These are phyloP conservation scores for Aurelia aurita DNA, from an alignment of 30 jellyfish, hydroid and myxozoan species.

Conservation along the genomic window DNA sequence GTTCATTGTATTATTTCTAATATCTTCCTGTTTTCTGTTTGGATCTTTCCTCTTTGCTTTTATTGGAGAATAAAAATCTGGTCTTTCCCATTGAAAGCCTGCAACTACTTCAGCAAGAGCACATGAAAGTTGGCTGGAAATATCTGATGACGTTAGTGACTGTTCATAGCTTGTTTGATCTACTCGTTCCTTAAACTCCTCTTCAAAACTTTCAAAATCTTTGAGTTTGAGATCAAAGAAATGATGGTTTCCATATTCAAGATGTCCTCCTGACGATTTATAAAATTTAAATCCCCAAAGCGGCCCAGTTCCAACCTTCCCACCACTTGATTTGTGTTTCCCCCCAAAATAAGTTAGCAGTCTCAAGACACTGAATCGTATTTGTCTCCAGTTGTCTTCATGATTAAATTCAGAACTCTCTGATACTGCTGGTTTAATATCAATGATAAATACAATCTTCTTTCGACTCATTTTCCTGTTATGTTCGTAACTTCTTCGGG, in stretches of 20 bases:
- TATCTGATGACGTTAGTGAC: background rate
- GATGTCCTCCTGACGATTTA: constrained; percentile 67
- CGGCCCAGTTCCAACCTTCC: constrained; percentile 39
- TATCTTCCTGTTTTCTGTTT: background rate
- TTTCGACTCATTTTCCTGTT: background rate
- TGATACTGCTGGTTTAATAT: constrained; percentile 21
- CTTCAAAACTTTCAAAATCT: constrained; percentile 76
- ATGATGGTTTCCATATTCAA: constrained; percentile 67
- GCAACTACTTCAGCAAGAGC: constrained; percentile 82
- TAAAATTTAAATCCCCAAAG: constrained; percentile 94
- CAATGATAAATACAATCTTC: constrained; percentile 81
- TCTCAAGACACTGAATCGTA: constrained; percentile 63
- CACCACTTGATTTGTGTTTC: constrained; percentile 28
- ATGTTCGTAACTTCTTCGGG: no score
- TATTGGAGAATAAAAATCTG: constrained; percentile 86
- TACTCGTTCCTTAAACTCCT: constrained; percentile 36
- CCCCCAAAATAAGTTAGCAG: constrained; percentile 58
- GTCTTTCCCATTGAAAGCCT: constrained; percentile 96
- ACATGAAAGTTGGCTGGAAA: constrained; percentile 57
- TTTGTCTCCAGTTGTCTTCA: constrained; percentile 10
- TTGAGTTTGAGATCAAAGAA: constrained; percentile 68
- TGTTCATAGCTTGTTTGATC: background rate
- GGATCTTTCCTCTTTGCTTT: constrained; percentile 18
- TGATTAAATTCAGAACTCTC: background rate
- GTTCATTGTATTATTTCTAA: background rate